Base-by-base conservation (phyloP, 2,113 vertebrate genomes). In the Hystrix cristata region DNA sequence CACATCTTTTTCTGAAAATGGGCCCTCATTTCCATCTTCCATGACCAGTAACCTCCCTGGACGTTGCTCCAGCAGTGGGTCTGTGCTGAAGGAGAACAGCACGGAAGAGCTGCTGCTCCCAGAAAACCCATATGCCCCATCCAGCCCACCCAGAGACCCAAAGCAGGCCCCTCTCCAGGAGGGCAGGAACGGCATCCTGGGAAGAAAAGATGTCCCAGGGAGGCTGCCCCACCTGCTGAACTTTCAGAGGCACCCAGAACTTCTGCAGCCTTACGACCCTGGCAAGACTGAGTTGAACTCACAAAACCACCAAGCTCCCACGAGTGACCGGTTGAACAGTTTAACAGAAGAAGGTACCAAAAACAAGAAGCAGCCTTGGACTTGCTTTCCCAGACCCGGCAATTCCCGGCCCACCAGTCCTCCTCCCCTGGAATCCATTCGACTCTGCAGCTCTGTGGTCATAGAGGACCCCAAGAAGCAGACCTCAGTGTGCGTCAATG, bases 171-270 rank as follows among this genome's bases (percentile, higher is more conserved):
- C 27, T 65, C n/a, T 98, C 53, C 86, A 96, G 13, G 98, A 98
- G 72, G 96, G 98, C 92, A 98, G 99, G 96, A 99, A 98, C 53
- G 98, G 97, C 0, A 31, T 95, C 29, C 83, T 97, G 12, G 99
- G 99, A 78, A 95, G 82, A 78, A 99, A 97, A 94, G 98, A 98
- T 21, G 91, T 98, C 51, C 74, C 98, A 15, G 92, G 97, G 51
- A 99, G 98, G 96, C 74, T 99, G 0, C 96, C 99, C 38, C 98
- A 95, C 9, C 92, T 99, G 92, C 98, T 99, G 90, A 99, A 99
- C 98, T 99, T 99, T 96, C 99, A 99, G 97, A 99, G 97, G 93
- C 99, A 99, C 91, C 99, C 99, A 27, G 99, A 99, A 98, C 98
- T 99, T 89, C 97, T 99, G 86, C 99, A 99, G 98, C 99, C 99